Evolutionary conservation across 2,113 vertebrate genomes (phyloP).

Genomic region (Eurystomus gularis): DNA sequence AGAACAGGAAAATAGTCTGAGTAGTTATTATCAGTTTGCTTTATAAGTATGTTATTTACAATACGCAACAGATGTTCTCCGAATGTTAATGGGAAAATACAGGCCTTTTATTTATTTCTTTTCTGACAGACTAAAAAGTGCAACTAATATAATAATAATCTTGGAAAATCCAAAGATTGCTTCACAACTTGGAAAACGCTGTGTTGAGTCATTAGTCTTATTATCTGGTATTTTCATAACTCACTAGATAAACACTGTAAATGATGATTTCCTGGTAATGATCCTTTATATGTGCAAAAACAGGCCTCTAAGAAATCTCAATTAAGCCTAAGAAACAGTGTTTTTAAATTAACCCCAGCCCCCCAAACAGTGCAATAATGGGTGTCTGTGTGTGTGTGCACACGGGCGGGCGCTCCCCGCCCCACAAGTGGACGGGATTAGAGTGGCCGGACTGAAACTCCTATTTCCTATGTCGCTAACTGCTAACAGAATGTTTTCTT

Average conservation of each 20-base stretch:
- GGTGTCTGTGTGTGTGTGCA: neutral
- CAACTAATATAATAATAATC: slow-evolving; percentile 79
- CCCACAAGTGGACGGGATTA: rapidly evolving
- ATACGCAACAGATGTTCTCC: slow-evolving; percentile 81
- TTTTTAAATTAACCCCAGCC: slow-evolving; percentile 51
- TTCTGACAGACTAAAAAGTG: slow-evolving; percentile 78
- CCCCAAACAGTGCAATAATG: neutral
- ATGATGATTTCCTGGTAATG: slow-evolving; percentile 72
- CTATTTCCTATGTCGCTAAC: neutral
- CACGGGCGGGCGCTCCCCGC: neutral
- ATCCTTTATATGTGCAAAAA: slow-evolving; percentile 67
- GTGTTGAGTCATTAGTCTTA: slow-evolving; percentile 78
- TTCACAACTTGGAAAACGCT: slow-evolving; percentile 79
- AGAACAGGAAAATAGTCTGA: slow-evolving; percentile 70
- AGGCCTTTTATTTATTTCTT: slow-evolving; percentile 76
- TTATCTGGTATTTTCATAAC: slow-evolving; percentile 81
- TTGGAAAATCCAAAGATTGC: slow-evolving; percentile 77
- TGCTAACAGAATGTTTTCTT: neutral
- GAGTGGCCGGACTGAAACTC: neutral
- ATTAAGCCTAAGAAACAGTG: slow-evolving; percentile 57
- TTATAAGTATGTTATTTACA: slow-evolving; percentile 83
- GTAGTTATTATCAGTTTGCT: slow-evolving; percentile 74
- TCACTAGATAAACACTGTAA: slow-evolving; percentile 75
- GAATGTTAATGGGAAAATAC: slow-evolving; percentile 80
- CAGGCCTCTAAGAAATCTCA: slow-evolving; percentile 69